Conservation (phyloP, 2,113 vertebrate species). For the Spea multiplicata region DNA sequence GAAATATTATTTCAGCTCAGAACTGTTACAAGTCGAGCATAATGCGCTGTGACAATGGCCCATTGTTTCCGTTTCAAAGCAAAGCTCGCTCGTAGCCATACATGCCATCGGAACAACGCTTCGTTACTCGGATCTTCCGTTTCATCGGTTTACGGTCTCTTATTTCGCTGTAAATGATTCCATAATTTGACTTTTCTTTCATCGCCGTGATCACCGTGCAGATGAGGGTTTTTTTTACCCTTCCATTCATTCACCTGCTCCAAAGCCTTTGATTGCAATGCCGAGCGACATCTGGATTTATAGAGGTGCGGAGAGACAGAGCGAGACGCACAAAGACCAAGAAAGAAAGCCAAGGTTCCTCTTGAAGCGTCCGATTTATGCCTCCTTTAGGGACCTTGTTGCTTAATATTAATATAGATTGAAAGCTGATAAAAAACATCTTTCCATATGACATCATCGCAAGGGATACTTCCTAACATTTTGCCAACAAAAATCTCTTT, state of each 20-base stretch:
- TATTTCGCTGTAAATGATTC: constrained; percentile 7
- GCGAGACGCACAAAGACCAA: too few species aligned
- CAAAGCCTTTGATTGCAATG: constrained; percentile 11
- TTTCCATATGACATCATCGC: too few species aligned
- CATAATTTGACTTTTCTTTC: constrained; percentile 6
- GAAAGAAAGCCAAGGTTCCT: too few species aligned
- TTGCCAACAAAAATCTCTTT: too few species aligned
- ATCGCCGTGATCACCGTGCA: background rate
- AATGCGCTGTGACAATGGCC: background rate
- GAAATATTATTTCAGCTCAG: too few species aligned
- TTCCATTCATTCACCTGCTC: constrained; percentile 23
- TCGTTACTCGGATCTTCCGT: background rate
- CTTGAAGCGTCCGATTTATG: too few species aligned
- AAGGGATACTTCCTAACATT: too few species aligned
- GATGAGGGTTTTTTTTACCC: background rate
- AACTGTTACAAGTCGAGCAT: background rate
- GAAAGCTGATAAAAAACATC: too few species aligned
- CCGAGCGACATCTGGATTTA: background rate
- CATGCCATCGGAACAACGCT: too few species aligned
- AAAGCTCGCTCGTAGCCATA: too few species aligned
- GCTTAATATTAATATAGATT: too few species aligned
- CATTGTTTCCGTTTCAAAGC: background rate
- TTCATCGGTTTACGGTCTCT: background rate
- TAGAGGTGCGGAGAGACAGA: background rate
- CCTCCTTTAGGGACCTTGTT: too few species aligned